A percentile compares a stretch with the other conserved stretches of the same genome.
phyloP scores from a whole-genome alignment of 2,888 invertebrate species.

The Meta bourneti region DNA sequence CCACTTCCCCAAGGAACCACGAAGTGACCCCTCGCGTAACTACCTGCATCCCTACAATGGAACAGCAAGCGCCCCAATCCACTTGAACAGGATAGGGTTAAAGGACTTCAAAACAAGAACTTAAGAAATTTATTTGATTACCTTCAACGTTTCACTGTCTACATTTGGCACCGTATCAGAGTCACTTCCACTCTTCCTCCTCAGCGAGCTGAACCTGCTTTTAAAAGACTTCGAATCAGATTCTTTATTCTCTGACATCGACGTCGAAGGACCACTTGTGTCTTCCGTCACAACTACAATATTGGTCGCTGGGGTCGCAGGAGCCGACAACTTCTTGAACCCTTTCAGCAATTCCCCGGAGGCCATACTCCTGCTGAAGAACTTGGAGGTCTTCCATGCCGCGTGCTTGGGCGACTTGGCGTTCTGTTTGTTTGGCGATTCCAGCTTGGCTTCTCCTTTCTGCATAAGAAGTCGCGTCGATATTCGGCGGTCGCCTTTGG shows the following conservation, averaged over 20 bases:
- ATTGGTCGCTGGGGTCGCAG: background rate
- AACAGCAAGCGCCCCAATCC: too few species aligned
- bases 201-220: conserved; percentile 66
- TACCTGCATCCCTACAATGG: too few species aligned
- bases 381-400: conserved; percentile 74
- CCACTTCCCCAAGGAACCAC: too few species aligned
- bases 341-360: conserved; percentile 73
- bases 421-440: conserved; percentile 7
- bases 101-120: too few species aligned
- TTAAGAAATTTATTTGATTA: background rate
- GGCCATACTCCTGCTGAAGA: conserved; percentile 75
- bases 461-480: conserved; percentile 44
- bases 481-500: conserved; percentile 36
- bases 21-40: too few species aligned
- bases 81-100: too few species aligned
- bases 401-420: conserved; percentile 71
- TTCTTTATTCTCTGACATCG: conserved; percentile 16
- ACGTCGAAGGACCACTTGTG: background rate
- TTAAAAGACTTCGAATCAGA: conserved; percentile 71
- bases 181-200: conserved; percentile 71
- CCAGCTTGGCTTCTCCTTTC: conserved; percentile 26
- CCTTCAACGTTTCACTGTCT: conserved; percentile 67
- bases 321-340: conserved; percentile 59
- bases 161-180: conserved; percentile 69
- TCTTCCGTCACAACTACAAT: background rate